Conservation (phyloP, 1,140 invertebrate species). For the Platorchestia sp. region DNA sequence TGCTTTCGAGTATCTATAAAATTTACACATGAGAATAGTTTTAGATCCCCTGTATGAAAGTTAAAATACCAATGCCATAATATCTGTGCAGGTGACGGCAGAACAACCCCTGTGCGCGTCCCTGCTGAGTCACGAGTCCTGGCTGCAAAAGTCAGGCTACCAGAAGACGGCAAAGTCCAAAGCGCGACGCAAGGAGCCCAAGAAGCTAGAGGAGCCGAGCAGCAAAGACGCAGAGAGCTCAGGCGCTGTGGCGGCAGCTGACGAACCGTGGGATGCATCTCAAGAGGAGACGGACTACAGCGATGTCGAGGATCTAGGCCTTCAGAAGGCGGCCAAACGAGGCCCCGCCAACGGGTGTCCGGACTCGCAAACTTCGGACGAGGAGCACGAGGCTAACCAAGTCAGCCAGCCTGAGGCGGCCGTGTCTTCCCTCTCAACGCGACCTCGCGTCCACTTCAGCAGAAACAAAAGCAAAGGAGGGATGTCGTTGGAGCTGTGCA, state of each 20-base stretch:
- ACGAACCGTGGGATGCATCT: conserved; percentile 15
- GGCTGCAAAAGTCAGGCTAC: neutral
- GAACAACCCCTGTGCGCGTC: conserved; percentile 7
- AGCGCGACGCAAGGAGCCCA: neutral
- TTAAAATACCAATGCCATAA: too few species aligned
- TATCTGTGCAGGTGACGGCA: conserved; percentile 36
- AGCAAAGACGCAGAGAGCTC: neutral
- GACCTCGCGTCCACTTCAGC: neutral
- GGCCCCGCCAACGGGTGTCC: neutral
- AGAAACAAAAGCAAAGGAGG: neutral
- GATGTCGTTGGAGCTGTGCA: neutral
- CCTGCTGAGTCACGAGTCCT: neutral
- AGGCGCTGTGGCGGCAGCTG: neutral
- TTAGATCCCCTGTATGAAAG: too few species aligned
- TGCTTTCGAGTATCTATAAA: too few species aligned
- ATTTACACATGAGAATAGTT: too few species aligned
- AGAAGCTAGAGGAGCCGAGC: neutral
- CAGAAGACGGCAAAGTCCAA: neutral
- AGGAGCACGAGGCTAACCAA: neutral
- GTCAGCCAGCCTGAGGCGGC: neutral
- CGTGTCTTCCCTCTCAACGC: neutral
- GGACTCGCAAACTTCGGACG: conserved; percentile 23
- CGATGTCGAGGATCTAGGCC: conserved; percentile 6
- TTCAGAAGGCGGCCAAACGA: neutral
- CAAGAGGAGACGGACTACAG: conserved; percentile 38